Base-by-base conservation (phyloP, 2,888 invertebrate genomes). In the Isotomurus palustris region DNA sequence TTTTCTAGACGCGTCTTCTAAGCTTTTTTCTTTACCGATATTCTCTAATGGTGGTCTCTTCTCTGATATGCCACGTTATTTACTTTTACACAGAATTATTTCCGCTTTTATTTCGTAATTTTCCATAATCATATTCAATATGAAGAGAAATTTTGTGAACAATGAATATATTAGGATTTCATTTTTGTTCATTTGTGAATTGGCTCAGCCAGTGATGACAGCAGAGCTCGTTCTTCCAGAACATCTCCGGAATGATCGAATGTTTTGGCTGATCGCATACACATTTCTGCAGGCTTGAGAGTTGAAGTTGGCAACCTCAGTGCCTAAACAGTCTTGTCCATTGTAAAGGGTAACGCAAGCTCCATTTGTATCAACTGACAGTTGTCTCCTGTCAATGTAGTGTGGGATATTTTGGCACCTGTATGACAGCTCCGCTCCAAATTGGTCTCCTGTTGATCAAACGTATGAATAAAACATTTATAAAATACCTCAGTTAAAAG, bases 1-100 rank as follows among this genome's bases (percentile, higher is more conserved):
- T 49, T 49, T 36, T 49, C 36, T n/a, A n/a, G n/a, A n/a, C n/a
- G n/a, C n/a, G n/a, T n/a, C 49, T 21, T 49, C n/a, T 29, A 36
- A 49, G 36, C 49, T 49, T 21, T 27, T 49, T 45, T 45, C 17
- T 24, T 17, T 27, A 45, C 22, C 14, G 32, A 10, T 32, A 10
- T 14, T 10, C 8, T 32, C 32, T 24, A 19, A 49, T 49, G 49
- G 49, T 49, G 49, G 49, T 49, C 49, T 21, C 4, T 10, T n/a
- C n/a, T n/a, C n/a, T n/a, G n/a, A n/a, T n/a, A n/a, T n/a, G n/a
- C n/a, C 32, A 38, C n/a, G 38, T 38, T 19, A 38, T 38, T n/a
- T n/a, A n/a, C n/a, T n/a, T n/a, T n/a, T n/a, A n/a, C n/a, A n/a
- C n/a, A n/a, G n/a, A n/a, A n/a, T n/a, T n/a, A n/a, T n/a, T n/a